Evolutionary conservation across 2,888 invertebrate genomes (phyloP).

Genomic region (Papilio gigon): DNA sequence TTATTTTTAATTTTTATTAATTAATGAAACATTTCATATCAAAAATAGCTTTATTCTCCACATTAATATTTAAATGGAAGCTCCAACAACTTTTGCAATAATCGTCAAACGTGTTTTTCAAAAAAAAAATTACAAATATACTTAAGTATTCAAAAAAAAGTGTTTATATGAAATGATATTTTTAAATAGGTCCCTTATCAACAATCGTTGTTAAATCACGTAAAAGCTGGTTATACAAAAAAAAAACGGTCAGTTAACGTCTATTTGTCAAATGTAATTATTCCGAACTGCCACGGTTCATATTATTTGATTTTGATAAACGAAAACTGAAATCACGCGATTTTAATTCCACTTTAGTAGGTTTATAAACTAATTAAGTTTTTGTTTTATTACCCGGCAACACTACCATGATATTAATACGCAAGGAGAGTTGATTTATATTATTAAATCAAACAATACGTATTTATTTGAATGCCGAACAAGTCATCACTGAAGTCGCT

Average conservation of each 20-base stretch:
- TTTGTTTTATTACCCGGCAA: not conserved
- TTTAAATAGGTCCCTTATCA: slow-evolving; percentile 31
- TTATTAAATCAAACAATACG: too few species aligned
- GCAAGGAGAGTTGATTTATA: too few species aligned
- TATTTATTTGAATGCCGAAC: too few species aligned
- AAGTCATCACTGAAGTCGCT: too few species aligned
- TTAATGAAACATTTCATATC: too few species aligned
- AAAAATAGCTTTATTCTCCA: too few species aligned
- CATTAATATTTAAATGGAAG: too few species aligned
- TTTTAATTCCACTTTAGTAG: not conserved
- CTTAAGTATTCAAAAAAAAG: too few species aligned
- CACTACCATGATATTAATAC: too few species aligned
- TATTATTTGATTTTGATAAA: slow-evolving; percentile 48
- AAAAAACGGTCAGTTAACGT: slow-evolving; percentile 41
- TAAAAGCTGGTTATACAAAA: slow-evolving; percentile 32
- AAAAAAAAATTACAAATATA: too few species aligned
- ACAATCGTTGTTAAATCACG: slow-evolving; percentile 7
- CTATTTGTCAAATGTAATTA: slow-evolving; percentile 48
- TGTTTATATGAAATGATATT: not conserved
- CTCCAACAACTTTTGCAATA: too few species aligned
- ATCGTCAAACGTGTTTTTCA: not conserved
- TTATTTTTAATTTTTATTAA: too few species aligned
- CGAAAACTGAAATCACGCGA: slow-evolving; percentile 45
- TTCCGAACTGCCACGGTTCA: slow-evolving; percentile 44
- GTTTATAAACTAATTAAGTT: not conserved